phyloP scores from a whole-genome alignment of 2,797 vertebrate species.

The Rhincodon typus region DNA sequence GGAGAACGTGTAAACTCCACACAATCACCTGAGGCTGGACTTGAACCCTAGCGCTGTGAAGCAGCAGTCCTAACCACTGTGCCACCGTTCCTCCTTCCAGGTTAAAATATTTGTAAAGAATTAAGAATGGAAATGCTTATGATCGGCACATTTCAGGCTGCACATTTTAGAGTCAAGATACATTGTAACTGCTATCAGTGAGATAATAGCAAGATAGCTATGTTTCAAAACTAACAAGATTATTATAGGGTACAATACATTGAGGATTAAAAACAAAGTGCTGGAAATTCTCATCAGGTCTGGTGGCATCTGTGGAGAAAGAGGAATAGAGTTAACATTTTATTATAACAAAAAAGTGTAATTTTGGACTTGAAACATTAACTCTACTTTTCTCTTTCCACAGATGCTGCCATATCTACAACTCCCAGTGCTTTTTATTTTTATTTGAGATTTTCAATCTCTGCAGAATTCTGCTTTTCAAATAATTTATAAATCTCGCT shows the following conservation, averaged over 20 bases:
- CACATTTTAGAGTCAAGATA: not conserved
- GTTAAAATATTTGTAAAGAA: too few relatives aligned
- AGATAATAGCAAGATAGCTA: not conserved
- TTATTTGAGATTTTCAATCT: not conserved
- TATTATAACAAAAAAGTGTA: not conserved
- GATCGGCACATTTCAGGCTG: too few relatives aligned
- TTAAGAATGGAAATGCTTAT: too few relatives aligned
- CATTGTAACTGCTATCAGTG: not conserved
- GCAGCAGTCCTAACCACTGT: too few relatives aligned
- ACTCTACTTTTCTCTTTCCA: too few relatives aligned
- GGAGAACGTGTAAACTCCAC: too few relatives aligned
- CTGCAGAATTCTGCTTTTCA: not conserved
- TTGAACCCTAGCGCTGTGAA: too few relatives aligned
- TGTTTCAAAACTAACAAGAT: not conserved
- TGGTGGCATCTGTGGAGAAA: not conserved
- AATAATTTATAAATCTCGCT: not conserved
- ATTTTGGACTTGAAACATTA: too few relatives aligned
- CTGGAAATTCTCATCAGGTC: not conserved
- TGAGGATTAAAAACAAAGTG: too few relatives aligned
- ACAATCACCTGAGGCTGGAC: too few relatives aligned
- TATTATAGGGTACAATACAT: not conserved
- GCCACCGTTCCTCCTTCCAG: too few relatives aligned
- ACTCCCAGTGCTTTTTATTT: not conserved
- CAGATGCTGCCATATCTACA: too few relatives aligned
- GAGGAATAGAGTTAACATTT: not conserved